Percentiles rank a stretch among this genome's conserved stretches.
phyloP scores from a whole-genome alignment of 2,888 invertebrate species.

The Lasioglossum villosulum region DNA sequence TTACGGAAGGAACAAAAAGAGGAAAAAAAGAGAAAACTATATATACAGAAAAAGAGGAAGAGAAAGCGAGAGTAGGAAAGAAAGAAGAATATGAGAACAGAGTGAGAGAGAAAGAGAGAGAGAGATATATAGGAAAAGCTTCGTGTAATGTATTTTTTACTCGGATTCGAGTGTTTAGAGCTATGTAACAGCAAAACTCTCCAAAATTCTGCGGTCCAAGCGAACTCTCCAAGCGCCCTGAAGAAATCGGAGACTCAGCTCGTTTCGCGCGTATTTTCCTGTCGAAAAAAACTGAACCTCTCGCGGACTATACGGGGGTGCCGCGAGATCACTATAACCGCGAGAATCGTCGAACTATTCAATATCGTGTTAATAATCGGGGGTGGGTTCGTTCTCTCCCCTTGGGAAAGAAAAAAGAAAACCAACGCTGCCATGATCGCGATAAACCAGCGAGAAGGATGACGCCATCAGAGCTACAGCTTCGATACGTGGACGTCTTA shows the following conservation, averaged over 20 bases:
- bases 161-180: conserved; percentile 74
- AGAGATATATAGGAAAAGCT: conserved; percentile 73
- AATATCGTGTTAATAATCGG: neutral
- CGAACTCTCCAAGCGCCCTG: conserved; percentile 31
- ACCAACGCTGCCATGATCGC: conserved; percentile 40
- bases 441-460: conserved; percentile 12
- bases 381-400: neutral
- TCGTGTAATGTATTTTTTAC: conserved; percentile 78
- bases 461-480: conserved; percentile 42
- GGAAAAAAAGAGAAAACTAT: conserved; percentile 22
- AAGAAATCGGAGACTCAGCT: conserved; percentile 36
- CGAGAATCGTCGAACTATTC: neutral
- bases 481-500: conserved; percentile 72
- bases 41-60: conserved; percentile 27
- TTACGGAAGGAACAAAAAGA: conserved; percentile 41
- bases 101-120: neutral
- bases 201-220: conserved; percentile 68
- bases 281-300: neutral
- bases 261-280: conserved; percentile 13
- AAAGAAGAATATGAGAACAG: neutral
- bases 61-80: neutral
- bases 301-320: neutral
- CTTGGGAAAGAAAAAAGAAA: neutral
- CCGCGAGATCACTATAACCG: conserved; percentile 14
- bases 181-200: conserved; percentile 53